phyloP scores from a whole-genome alignment of 53 echinoderm and acorn worm species.

The Actinopyga echinites region DNA sequence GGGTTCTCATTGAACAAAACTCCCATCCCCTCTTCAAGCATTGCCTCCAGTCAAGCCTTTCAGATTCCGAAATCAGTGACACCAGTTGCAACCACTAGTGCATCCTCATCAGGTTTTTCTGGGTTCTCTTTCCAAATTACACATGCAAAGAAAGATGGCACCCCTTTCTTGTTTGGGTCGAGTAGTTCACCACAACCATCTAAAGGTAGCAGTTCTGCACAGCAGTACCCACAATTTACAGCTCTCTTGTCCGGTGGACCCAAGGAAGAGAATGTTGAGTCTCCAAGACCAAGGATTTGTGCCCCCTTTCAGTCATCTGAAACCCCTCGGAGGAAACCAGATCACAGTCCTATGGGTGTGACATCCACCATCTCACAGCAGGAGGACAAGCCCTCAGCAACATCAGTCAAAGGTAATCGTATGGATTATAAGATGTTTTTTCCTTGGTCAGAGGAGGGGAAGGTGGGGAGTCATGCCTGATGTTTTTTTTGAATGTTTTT shows the following conservation, averaged over 20 bases:
- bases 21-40: background rate
- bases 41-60: conserved; percentile 25
- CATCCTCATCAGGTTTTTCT: conserved; percentile 47
- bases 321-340: conserved; percentile 44
- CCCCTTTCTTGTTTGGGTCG: background rate
- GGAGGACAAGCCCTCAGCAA: too few relatives aligned
- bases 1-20: conserved; percentile 32
- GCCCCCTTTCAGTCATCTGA: conserved; percentile 23
- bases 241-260: background rate
- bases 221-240: conserved; percentile 35
- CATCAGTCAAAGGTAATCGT: too few relatives aligned
- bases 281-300: conserved; percentile 53
- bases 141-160: background rate
- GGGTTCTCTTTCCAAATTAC: conserved; percentile 59
- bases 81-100: conserved; percentile 32
- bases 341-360: conserved; percentile 58
- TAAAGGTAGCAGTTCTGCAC: background rate
- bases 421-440: too few relatives aligned
- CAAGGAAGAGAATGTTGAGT: background rate
- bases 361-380: too few relatives aligned
- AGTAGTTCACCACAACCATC: background rate
- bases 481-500: too few relatives aligned
- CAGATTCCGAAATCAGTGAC: conserved; percentile 23
- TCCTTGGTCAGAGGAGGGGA: too few relatives aligned
- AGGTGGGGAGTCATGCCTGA: too few relatives aligned